Base-by-base conservation (phyloP, 2,888 invertebrate genomes). In the Chydorus sphaericus region DNA sequence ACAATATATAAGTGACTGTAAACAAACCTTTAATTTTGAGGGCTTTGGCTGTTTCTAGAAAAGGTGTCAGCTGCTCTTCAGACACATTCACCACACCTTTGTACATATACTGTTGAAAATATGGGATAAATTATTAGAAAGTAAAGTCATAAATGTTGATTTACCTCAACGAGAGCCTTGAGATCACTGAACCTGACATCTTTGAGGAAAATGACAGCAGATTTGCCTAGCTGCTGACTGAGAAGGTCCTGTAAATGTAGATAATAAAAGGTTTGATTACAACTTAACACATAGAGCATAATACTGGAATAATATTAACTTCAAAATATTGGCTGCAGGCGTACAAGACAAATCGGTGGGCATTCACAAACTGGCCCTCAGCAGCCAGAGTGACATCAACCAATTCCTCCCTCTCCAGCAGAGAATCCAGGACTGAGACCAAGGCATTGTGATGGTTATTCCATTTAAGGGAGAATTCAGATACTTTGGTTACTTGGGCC, bases 351-450 rank as follows among this genome's bases (percentile, higher is more conserved):
- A 92, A 88, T 80, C 90, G 91, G 76, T 92, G 92, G 67, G 91
- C 91, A 74, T 86, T 88, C 64, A 92, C 77, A 69, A 82, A 85
- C 73, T 88, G 84, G 66, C 91, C 91, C 73, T 92, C 91, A 62
- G 91, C 91, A 67, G 90, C 91, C 68, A 92, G 75, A 65, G 91
- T 91, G 72, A 91, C 91, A 75, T 92, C 92, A 70, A 91, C 90
- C 73, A 91, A 79, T 66, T 85, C 85, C 68, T 87, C 88, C 75
- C 85, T 88, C 77, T 88, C 87, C 67, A 90, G 75, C 65, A 91
- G 77, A 66, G 86, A 85, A 76, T 90, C 90, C 75, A 91, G 90
- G 66, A 90, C 89, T 66, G 87, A 85, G 67, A 91, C 85, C 71
- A 91, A 75, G 64, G 90, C 91, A 67, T 85, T 86, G 73, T 90